Conservation (phyloP, 2,888 invertebrate species). For the Drosophila diplacantha region DNA sequence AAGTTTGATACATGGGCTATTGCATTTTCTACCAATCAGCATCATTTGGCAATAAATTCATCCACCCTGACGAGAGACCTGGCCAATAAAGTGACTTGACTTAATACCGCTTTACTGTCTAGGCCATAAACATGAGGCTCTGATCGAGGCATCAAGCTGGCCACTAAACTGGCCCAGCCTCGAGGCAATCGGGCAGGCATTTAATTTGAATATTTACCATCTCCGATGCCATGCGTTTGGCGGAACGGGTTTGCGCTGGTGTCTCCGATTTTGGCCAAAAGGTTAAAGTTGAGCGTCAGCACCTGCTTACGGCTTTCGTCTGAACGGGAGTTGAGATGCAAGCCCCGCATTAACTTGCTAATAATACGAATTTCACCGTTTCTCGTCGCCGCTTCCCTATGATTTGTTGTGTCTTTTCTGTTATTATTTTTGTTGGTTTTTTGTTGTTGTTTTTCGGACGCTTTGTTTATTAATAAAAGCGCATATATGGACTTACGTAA, state of each 20-base stretch:
- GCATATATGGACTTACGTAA: slow-evolving; percentile 65
- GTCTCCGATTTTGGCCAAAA: slow-evolving; percentile 39
- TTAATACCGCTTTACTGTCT: slow-evolving; percentile 57
- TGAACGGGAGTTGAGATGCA: slow-evolving; percentile 20
- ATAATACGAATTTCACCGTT: slow-evolving; percentile 60
- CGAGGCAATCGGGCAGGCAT: slow-evolving; percentile 34
- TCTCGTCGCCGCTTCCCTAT: slow-evolving; percentile 26
- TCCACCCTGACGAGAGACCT: slow-evolving; percentile 11
- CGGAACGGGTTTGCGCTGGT: slow-evolving; percentile 51
- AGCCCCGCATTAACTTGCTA: slow-evolving; percentile 42
- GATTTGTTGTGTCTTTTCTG: slow-evolving; percentile 16
- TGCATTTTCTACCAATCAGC: slow-evolving; percentile 2
- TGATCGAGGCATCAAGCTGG: slow-evolving; percentile 45
- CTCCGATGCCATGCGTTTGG: slow-evolving; percentile 22
- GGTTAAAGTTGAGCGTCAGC: slow-evolving; percentile 55
- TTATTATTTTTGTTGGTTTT: slow-evolving; percentile 2
- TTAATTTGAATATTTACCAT: slow-evolving; percentile 26
- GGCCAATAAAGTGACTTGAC: slow-evolving; percentile 50
- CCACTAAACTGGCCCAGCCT: slow-evolving; percentile 26
- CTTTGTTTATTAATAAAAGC: slow-evolving; percentile 65
- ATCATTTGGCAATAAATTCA: slow-evolving; percentile 42
- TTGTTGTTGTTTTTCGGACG: slow-evolving; percentile 22
- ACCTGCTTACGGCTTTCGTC: slow-evolving; percentile 32
- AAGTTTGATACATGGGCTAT: neutral
- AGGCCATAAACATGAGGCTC: slow-evolving; percentile 59